Evolutionary conservation across 2,797 vertebrate species (phyloP).

Genomic region (Paramormyrops hopkinsi): DNA sequence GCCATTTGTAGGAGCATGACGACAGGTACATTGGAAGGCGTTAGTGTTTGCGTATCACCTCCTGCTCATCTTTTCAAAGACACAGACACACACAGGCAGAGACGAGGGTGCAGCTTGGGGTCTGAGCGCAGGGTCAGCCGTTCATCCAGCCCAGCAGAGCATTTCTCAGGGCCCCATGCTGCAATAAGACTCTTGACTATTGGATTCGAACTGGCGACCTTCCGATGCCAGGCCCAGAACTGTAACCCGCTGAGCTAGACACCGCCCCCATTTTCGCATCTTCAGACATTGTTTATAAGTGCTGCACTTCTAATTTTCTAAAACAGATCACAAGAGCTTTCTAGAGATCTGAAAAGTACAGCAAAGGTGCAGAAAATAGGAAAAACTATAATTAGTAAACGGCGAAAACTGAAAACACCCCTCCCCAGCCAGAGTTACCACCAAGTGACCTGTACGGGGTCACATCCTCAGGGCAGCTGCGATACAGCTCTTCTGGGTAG

Average conservation of each 20-base stretch:
- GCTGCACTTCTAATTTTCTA: neutral
- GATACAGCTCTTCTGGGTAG: neutral
- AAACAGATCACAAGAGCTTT: neutral
- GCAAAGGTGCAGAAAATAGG: neutral
- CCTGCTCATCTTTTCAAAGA: neutral
- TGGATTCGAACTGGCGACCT: neutral
- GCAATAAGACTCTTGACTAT: neutral
- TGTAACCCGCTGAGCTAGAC: neutral
- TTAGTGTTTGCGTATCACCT: neutral
- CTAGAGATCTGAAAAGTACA: neutral
- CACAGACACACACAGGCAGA: neutral
- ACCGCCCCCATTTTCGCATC: neutral
- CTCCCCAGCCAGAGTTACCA: neutral
- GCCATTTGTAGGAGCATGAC: neutral
- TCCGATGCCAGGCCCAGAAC: neutral
- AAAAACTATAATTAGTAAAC: neutral
- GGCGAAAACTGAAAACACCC: neutral
- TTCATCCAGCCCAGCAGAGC: neutral
- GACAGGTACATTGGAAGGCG: neutral
- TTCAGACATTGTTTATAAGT: neutral
- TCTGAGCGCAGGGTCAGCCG: neutral
- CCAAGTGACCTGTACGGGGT: neutral
- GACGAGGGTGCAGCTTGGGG: neutral
- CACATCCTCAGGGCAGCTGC: neutral
- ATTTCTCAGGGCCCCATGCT: neutral